These are phyloP conservation scores for Galerucella calmariensis DNA, from an alignment of 2,888 invertebrate genomes.

Conservation along the genomic window DNA sequence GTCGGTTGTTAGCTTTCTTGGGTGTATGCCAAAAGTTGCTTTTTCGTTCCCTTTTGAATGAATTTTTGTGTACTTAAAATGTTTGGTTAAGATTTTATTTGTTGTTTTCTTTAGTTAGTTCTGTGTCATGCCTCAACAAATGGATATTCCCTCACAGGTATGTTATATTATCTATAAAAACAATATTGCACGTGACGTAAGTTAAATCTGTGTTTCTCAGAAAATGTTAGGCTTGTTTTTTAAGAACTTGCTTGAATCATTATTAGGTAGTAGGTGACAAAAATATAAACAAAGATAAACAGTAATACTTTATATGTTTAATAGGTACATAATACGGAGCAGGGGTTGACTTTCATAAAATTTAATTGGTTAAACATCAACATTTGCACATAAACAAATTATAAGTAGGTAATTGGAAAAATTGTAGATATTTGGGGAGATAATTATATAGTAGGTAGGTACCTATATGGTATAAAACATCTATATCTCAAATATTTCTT, in stretches of 20 bases:
- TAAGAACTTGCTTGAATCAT: neutral
- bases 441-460: no score
- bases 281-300: no score
- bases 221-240: slow-evolving; percentile 4
- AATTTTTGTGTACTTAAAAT: slow-evolving; percentile 39
- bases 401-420: no score
- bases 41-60: slow-evolving; percentile 39
- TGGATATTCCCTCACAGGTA: slow-evolving; percentile 49
- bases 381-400: no score
- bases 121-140: slow-evolving; percentile 49
- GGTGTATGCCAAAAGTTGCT: slow-evolving; percentile 10
- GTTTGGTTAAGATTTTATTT: slow-evolving; percentile 41
- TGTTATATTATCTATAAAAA: slow-evolving; percentile 1
- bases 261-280: neutral
- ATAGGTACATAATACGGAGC: neutral
- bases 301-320: neutral
- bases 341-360: neutral
- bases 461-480: no score
- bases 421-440: no score
- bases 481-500: no score
- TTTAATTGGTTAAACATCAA: no score
- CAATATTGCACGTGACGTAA: slow-evolving; percentile 20
- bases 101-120: slow-evolving; percentile 34
- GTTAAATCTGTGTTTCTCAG: slow-evolving; percentile 15
- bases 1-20: slow-evolving; percentile 34